Evolutionary conservation across 2,888 invertebrate genomes (phyloP).

Genomic region (Noctua pronuba): DNA sequence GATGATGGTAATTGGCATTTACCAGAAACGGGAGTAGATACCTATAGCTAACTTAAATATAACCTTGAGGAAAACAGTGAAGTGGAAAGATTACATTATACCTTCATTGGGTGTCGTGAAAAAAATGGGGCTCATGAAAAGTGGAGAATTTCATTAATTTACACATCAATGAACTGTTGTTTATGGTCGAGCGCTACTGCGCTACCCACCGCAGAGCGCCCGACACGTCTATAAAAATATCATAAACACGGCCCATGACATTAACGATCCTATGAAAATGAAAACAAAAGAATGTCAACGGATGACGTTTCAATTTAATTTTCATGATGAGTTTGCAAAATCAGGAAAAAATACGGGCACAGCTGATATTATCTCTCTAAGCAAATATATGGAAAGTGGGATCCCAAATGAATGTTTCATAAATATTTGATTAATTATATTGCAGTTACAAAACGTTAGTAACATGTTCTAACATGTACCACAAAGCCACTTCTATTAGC

Average conservation of each 20-base stretch:
- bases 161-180: conserved; percentile 69
- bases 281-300: conserved; percentile 38
- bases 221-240: conserved; percentile 25
- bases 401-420: neutral
- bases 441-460: conserved; percentile 13
- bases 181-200: conserved; percentile 68
- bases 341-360: neutral
- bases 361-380: neutral
- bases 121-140: conserved; percentile 60
- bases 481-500: conserved; percentile 30
- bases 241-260: conserved; percentile 20
- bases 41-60: conserved; percentile 9
- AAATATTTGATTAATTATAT: conserved; percentile 29
- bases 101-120: conserved; percentile 14
- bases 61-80: conserved; percentile 29
- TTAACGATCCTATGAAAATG: conserved; percentile 29
- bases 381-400: neutral
- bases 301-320: conserved; percentile 8
- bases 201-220: conserved; percentile 61
- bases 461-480: conserved; percentile 15
- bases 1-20: conserved; percentile 56
- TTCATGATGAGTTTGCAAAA: conserved; percentile 12
- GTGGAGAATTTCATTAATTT: conserved; percentile 70
- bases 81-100: conserved; percentile 46
- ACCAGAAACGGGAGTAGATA: conserved; percentile 26